These are phyloP conservation scores for Eolophus roseicapilla DNA, from an alignment of 2,113 vertebrate species.

Conservation along the genomic window DNA sequence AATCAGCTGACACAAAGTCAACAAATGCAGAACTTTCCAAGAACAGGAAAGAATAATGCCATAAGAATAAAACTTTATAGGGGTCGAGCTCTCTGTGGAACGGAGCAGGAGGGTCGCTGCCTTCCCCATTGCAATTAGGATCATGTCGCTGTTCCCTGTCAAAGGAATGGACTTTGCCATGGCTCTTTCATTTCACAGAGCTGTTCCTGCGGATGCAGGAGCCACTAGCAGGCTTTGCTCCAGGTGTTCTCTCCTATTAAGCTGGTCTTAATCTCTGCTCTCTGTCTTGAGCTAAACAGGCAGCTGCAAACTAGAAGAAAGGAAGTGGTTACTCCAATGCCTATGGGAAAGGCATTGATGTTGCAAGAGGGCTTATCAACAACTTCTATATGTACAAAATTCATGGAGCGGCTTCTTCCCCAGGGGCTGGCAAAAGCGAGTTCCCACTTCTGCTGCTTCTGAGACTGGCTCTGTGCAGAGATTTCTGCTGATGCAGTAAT, in stretches of 20 bases:
- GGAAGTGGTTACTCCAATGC: slow-evolving; percentile 63
- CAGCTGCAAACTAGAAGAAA: slow-evolving; percentile 69
- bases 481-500: neutral
- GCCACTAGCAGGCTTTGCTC: slow-evolving; percentile 32
- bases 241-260: slow-evolving; percentile 63
- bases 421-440: neutral
- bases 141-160: slow-evolving; percentile 10
- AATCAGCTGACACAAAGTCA: slow-evolving; percentile 41
- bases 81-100: neutral
- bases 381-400: slow-evolving; percentile 47
- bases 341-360: slow-evolving; percentile 67
- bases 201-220: slow-evolving; percentile 45
- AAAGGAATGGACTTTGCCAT: slow-evolving; percentile 27
- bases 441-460: slow-evolving; percentile 59
- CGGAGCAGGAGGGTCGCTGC: neutral
- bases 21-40: slow-evolving; percentile 11
- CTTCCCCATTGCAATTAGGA: neutral
- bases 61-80: slow-evolving; percentile 8
- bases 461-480: neutral
- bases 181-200: slow-evolving; percentile 16
- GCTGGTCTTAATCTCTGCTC: slow-evolving; percentile 56
- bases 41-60: neutral
- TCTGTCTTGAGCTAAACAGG: slow-evolving; percentile 60
- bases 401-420: slow-evolving; percentile 30
- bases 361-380: slow-evolving; percentile 68